Percentiles rank a stretch among this genome's conserved stretches.
Conservation (phyloP, 1,140 invertebrate genomes). For the Papilio dardanus region DNA sequence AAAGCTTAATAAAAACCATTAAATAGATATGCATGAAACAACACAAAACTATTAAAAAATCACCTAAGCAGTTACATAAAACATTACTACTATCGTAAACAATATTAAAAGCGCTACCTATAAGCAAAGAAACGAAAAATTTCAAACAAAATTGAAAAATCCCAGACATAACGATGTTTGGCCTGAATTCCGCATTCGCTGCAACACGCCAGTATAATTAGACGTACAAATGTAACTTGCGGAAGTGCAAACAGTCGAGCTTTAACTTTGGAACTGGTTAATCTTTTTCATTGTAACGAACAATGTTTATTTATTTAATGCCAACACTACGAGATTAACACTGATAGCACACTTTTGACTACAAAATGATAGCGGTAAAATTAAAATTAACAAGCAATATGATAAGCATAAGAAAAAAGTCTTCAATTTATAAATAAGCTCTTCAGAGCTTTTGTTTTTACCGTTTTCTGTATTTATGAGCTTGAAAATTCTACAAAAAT, state of each 20-base stretch:
- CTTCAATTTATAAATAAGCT: no score
- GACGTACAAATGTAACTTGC: conserved; percentile 42
- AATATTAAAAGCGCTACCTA: conserved; percentile 18
- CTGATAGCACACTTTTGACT: no score
- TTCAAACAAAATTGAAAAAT: conserved; percentile 31
- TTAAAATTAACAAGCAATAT: no score
- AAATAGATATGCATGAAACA: neutral
- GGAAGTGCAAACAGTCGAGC: conserved; percentile 46
- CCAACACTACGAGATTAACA: no score
- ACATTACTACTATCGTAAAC: conserved; percentile 18
- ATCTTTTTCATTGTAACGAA: conserved; percentile 38
- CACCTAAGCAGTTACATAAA: conserved; percentile 17
- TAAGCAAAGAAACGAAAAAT: conserved; percentile 6
- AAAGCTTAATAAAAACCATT: neutral
- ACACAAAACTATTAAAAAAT: neutral
- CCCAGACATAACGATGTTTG: conserved; percentile 24
- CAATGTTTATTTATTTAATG: conserved; percentile 27
- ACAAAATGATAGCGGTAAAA: no score
- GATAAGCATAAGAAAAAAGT: no score
- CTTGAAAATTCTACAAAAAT: neutral
- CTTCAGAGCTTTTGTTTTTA: no score
- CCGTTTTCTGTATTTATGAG: no score
- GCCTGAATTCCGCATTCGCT: conserved; percentile 19
- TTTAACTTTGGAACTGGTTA: conserved; percentile 45
- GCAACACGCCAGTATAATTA: conserved; percentile 41